Evolutionary conservation across 2,113 vertebrate species (phyloP).

Genomic region (Ia io): DNA sequence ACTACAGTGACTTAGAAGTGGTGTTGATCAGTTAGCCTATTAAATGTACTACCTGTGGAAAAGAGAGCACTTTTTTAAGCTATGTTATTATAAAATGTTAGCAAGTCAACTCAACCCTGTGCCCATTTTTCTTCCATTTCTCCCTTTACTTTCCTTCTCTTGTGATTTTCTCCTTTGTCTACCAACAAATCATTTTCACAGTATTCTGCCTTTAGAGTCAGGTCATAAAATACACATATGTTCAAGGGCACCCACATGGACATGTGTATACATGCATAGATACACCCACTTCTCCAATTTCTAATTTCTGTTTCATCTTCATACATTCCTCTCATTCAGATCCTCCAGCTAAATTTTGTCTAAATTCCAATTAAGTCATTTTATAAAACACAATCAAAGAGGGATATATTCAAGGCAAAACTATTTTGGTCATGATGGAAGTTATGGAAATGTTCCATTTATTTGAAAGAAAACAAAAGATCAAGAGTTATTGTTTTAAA

Average conservation of each 20-base stretch:
- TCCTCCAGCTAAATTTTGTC: neutral
- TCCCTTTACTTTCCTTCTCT: neutral
- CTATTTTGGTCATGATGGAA: neutral
- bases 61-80: neutral
- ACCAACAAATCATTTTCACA: neutral
- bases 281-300: neutral
- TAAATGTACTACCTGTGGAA: neutral
- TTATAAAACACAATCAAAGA: neutral
- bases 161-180: neutral
- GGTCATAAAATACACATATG: neutral
- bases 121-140: neutral
- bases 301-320: neutral
- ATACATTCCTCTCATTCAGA: neutral
- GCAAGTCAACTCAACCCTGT: neutral
- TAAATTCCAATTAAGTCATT: neutral
- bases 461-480: neutral
- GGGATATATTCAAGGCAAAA: neutral
- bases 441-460: neutral
- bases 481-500: neutral
- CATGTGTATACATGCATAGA: neutral
- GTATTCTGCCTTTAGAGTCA: neutral
- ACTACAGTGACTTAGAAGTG: neutral
- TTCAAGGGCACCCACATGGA: too few species aligned
- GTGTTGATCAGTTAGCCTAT: neutral
- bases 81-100: neutral